phyloP scores from a whole-genome alignment of 2,888 invertebrate species.

The Eupithecia tripunctaria region DNA sequence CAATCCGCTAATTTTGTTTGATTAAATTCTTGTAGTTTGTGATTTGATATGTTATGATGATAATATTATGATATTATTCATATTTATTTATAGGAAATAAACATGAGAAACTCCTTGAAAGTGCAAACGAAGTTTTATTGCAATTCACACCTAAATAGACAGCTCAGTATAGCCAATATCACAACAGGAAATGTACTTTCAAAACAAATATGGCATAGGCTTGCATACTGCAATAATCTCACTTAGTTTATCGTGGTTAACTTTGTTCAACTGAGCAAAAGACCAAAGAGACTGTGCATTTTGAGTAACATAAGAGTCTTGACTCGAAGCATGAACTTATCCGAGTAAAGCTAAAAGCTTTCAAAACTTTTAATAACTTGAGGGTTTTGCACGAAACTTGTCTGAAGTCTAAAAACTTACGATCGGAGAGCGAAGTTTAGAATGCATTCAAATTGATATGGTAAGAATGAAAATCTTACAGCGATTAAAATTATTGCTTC shows the following conservation, averaged over 20 bases:
- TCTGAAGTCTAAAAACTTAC: neutral
- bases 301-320: neutral
- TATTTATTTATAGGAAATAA: too few relatives aligned
- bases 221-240: too few relatives aligned
- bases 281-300: neutral
- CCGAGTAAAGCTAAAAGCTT: neutral
- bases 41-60: neutral
- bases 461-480: neutral
- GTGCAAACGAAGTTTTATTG: too few relatives aligned
- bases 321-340: neutral
- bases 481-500: neutral
- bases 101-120: neutral
- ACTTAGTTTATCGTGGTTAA: neutral
- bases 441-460: neutral
- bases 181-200: neutral
- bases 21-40: neutral
- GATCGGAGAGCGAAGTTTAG: neutral
- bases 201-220: too few relatives aligned
- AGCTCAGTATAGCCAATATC: neutral
- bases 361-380: neutral
- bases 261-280: neutral
- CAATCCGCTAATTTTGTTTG: neutral
- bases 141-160: too few relatives aligned
- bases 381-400: neutral
- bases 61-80: too few relatives aligned